Evolutionary conservation across 2,113 vertebrate genomes (phyloP).

Genomic region (Boleophthalmus pectinirostris): DNA sequence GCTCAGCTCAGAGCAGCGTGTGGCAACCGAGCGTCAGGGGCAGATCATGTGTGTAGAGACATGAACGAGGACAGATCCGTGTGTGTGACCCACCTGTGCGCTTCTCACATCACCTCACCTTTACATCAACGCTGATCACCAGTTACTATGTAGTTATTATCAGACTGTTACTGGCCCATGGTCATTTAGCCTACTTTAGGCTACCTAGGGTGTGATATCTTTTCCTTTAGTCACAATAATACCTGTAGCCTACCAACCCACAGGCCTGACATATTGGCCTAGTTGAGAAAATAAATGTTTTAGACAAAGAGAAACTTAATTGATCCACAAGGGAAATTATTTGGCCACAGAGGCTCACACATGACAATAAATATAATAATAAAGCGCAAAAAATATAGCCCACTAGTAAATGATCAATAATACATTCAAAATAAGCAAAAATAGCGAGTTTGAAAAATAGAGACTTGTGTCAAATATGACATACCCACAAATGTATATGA

Average conservation of each 20-base stretch:
- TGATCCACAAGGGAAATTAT: too few relatives aligned
- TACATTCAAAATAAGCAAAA: too few relatives aligned
- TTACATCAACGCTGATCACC: neutral
- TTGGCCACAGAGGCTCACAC: too few relatives aligned
- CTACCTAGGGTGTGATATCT: neutral
- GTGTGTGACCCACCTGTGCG: slow-evolving; percentile 36
- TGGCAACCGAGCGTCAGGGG: slow-evolving; percentile 34
- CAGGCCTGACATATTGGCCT: too few relatives aligned
- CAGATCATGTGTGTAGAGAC: slow-evolving; percentile 36
- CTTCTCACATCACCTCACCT: slow-evolving; percentile 14
- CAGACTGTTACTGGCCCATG: neutral
- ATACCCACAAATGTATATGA: too few relatives aligned
- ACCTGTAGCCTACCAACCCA: neutral
- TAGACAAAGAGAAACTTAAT: too few relatives aligned
- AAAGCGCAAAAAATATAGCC: too few relatives aligned
- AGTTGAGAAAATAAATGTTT: too few relatives aligned
- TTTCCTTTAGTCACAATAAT: neutral
- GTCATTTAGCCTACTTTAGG: neutral
- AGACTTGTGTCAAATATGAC: too few relatives aligned
- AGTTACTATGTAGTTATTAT: neutral
- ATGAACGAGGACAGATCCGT: slow-evolving; percentile 28
- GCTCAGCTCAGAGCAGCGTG: slow-evolving; percentile 35
- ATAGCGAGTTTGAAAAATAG: too few relatives aligned
- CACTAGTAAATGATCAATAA: too few relatives aligned
- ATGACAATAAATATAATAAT: too few relatives aligned